Conservation (phyloP, 2,113 vertebrate genomes). For the Crotophaga sulcirostris region DNA sequence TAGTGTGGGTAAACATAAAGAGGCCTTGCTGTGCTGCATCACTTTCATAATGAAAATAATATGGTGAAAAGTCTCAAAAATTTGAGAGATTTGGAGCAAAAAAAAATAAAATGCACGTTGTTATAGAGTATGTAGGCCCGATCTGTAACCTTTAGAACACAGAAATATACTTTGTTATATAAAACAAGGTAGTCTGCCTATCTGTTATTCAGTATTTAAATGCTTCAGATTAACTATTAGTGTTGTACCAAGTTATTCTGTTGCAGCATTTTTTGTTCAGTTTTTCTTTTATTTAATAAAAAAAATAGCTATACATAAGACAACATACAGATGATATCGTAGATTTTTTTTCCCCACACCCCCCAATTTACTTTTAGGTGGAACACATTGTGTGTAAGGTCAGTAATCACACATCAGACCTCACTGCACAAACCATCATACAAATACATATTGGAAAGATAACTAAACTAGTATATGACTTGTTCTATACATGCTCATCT, state of each 20-base stretch:
- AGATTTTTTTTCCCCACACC: rapidly evolving
- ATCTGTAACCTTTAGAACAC: background rate
- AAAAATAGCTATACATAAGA: background rate
- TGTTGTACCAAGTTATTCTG: background rate
- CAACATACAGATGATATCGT: background rate
- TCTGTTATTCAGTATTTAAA: background rate
- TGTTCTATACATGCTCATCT: background rate
- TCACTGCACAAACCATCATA: background rate
- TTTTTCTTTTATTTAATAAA: background rate
- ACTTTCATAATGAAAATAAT: background rate
- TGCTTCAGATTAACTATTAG: background rate
- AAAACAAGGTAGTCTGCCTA: background rate
- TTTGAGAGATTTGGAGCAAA: background rate
- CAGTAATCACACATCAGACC: background rate
- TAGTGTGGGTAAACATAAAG: background rate
- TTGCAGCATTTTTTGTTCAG: background rate
- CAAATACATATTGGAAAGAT: background rate
- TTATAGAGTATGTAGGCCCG: background rate
- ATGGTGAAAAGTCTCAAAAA: background rate
- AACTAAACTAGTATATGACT: background rate
- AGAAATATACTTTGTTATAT: background rate
- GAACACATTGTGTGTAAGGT: background rate
- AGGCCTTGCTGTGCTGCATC: rapidly evolving
- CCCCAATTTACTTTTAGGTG: background rate
- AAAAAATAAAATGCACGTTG: background rate